A percentile compares a stretch with the other conserved stretches of the same genome.
phyloP scores from a whole-genome alignment of 2,113 vertebrate genomes.

The Elanus axillaris region DNA sequence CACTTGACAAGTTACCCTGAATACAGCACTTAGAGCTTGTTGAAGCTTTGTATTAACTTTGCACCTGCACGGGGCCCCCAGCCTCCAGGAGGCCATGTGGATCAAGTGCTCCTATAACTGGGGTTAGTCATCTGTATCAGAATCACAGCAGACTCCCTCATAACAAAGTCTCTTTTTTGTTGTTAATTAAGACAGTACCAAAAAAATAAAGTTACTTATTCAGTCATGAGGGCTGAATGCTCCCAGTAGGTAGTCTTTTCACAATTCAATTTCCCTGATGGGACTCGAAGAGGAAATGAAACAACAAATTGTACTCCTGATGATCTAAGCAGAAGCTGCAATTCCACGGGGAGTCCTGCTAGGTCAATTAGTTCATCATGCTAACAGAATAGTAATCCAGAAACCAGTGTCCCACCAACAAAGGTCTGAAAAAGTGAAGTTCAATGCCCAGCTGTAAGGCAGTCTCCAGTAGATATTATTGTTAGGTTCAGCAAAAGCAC shows the following conservation, averaged over 20 bases:
- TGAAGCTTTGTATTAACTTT: constrained; percentile 32
- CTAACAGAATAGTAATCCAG: constrained; percentile 58
- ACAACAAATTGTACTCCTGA: constrained; percentile 75
- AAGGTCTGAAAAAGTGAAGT: constrained; percentile 26
- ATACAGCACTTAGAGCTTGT: not conserved
- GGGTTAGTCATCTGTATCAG: constrained; percentile 63
- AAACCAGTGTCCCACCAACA: constrained; percentile 49
- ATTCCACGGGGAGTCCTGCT: constrained; percentile 60
- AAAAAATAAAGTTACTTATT: constrained; percentile 71
- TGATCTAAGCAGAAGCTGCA: constrained; percentile 74
- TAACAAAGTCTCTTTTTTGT: constrained; percentile 67
- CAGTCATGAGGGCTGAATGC: constrained; percentile 64
- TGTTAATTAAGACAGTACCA: constrained; percentile 76
- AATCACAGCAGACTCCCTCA: constrained; percentile 59
- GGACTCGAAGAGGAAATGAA: constrained; percentile 75
- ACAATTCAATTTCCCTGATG: constrained; percentile 74
- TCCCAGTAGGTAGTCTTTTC: constrained; percentile 74
- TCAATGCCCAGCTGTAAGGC: constrained; percentile 11
- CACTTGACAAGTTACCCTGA: not conserved
- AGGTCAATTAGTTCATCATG: constrained; percentile 76
- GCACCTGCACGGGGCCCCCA: constrained; percentile 57
- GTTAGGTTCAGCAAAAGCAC: not conserved
- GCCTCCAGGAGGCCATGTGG: not conserved
- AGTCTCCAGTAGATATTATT: constrained; percentile 25
- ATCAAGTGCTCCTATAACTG: constrained; percentile 46